phyloP scores from a whole-genome alignment of 2,113 vertebrate species.

The Neomonachus schauinslandi region DNA sequence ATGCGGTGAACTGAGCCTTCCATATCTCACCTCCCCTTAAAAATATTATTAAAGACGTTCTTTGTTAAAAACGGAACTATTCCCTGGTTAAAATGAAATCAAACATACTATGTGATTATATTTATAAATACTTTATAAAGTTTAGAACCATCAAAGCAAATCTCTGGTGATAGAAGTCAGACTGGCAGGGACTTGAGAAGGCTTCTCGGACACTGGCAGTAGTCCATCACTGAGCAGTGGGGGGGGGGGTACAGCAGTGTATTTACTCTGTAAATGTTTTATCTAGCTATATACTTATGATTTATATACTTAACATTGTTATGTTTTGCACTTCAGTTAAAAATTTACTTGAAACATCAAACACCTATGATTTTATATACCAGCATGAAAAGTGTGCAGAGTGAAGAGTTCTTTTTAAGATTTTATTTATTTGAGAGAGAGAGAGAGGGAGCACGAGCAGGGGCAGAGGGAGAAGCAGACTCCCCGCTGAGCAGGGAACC shows the following conservation, averaged over 20 bases:
- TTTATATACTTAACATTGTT: not conserved
- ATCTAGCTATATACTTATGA: not conserved
- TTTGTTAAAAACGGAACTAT: slow-evolving; percentile 5
- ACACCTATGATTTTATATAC: not conserved
- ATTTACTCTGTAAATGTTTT: not conserved
- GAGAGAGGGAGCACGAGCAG: not conserved
- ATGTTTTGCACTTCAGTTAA: not conserved
- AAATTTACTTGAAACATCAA: not conserved
- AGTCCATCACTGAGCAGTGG: no score
- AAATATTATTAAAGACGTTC: not conserved
- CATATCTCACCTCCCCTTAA: not conserved
- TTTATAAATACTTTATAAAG: slow-evolving; percentile 40
- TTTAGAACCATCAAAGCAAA: not conserved
- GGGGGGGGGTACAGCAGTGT: not conserved
- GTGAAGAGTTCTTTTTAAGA: not conserved
- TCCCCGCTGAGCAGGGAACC: no score
- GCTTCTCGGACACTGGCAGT: not conserved
- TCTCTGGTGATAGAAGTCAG: not conserved
- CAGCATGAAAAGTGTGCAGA: not conserved
- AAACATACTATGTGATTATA: not conserved
- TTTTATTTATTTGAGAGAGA: not conserved
- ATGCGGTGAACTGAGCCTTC: not conserved
- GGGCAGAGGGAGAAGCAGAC: not conserved
- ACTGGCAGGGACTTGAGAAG: not conserved
- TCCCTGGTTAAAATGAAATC: not conserved